Conservation (phyloP, 2,888 invertebrate genomes). For the Tubiluchus corallicola region DNA sequence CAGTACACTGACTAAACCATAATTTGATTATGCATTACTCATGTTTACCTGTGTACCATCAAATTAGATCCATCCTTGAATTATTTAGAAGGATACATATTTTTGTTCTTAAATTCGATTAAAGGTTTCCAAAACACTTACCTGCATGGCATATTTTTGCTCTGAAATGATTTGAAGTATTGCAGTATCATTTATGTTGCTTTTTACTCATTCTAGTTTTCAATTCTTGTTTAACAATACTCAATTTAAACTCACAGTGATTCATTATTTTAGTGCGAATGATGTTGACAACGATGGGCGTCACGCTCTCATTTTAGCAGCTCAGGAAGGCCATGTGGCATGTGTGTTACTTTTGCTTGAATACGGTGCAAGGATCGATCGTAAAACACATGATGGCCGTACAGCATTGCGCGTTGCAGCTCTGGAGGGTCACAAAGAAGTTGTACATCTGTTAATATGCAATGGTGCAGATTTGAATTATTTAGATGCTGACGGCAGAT, state of each 20-base stretch:
- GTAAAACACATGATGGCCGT: conserved; percentile 72
- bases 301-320: conserved; percentile 63
- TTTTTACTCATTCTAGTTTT: too few relatives aligned
- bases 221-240: background rate
- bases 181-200: too few relatives aligned
- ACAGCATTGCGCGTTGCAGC: conserved; percentile 44
- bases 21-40: too few relatives aligned
- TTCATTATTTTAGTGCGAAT: conserved; percentile 37
- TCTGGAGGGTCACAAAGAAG: conserved; percentile 55
- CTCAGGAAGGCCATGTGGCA: conserved; percentile 64
- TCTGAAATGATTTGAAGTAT: too few relatives aligned
- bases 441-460: conserved; percentile 45
- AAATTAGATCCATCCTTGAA: too few relatives aligned
- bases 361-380: conserved; percentile 61
- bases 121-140: too few relatives aligned
- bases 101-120: too few relatives aligned
- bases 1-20: too few relatives aligned
- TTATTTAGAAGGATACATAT: too few relatives aligned
- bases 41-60: too few relatives aligned
- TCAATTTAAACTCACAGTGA: background rate
- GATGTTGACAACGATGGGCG: conserved; percentile 81
- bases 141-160: too few relatives aligned
- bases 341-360: conserved; percentile 48
- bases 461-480: conserved; percentile 68
- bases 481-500: conserved; percentile 75